Conservation (phyloP, 2,113 vertebrate genomes). For the Salvelinus namaycush region DNA sequence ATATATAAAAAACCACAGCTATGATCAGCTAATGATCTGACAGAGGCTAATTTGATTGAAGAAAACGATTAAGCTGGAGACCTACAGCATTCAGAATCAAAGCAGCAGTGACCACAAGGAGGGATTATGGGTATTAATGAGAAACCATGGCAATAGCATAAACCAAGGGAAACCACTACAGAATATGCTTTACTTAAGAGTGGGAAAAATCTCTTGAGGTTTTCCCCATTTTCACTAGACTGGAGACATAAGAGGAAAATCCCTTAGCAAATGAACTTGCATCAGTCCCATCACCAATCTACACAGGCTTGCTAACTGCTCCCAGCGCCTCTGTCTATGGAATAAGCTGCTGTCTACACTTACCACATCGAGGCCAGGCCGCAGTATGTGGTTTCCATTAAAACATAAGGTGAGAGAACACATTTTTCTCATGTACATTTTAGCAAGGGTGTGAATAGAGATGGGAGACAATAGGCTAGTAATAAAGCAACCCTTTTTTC, state of each 20-base stretch:
- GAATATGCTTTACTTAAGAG: constrained; percentile 20
- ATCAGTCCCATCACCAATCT: constrained; percentile 26
- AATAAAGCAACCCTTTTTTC: neutral
- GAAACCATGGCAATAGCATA: constrained; percentile 22
- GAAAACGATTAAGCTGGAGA: constrained; percentile 13
- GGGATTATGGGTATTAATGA: constrained; percentile 15
- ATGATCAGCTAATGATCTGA: constrained; percentile 25
- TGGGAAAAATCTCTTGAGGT: constrained; percentile 2
- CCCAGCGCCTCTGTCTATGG: constrained; percentile 1
- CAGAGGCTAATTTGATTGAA: constrained; percentile 28
- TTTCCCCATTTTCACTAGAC: neutral
- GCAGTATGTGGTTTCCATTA: constrained; percentile 31
- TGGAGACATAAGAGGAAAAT: constrained; percentile 12
- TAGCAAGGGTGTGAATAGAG: neutral
- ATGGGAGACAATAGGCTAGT: neutral
- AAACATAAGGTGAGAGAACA: neutral
- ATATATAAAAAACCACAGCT: constrained; percentile 14
- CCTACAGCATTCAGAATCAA: constrained; percentile 35
- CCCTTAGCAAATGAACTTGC: constrained; percentile 23
- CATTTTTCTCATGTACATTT: neutral
- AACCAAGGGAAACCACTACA: constrained; percentile 18
- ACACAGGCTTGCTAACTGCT: constrained; percentile 16
- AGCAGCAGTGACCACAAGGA: constrained; percentile 11
- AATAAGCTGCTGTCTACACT: constrained; percentile 12
- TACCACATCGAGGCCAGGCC: neutral